Evolutionary conservation across 1,140 invertebrate species (phyloP).

Genomic region (Drosophila yakuba): DNA sequence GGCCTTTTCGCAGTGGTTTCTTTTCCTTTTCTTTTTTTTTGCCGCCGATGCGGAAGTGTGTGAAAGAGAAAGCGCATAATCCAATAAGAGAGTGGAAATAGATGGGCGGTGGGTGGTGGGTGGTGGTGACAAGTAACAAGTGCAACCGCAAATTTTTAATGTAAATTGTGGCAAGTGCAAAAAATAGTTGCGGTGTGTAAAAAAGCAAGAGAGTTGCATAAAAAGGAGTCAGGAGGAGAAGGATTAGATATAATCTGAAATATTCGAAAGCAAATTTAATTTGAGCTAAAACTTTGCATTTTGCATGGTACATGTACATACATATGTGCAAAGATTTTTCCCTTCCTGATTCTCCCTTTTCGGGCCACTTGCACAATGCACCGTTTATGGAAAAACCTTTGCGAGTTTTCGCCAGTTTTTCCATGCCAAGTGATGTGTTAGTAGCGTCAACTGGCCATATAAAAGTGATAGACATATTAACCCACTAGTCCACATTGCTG

Average conservation of each 20-base stretch:
- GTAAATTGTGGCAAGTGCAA: constrained; percentile 61
- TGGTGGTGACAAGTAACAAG: constrained; percentile 35
- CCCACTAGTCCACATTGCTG: constrained; percentile 75
- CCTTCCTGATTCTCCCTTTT: neutral
- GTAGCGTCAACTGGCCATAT: constrained; percentile 71
- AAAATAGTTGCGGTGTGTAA: constrained; percentile 27
- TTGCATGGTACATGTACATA: no score
- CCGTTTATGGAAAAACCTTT: constrained; percentile 7
- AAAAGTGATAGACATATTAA: constrained; percentile 82
- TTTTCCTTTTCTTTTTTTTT: constrained; percentile 5
- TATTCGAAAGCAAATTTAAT: neutral
- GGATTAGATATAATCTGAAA: no score
- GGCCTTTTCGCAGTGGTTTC: constrained; percentile 27
- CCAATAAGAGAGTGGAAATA: constrained; percentile 52
- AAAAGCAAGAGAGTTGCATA: neutral
- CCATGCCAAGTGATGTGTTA: constrained; percentile 30
- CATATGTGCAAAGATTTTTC: no score
- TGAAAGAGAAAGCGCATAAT: constrained; percentile 80
- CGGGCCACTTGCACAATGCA: no score
- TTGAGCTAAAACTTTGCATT: no score
- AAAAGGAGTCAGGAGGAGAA: neutral
- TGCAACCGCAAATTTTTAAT: constrained; percentile 48
- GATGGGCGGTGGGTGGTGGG: neutral
- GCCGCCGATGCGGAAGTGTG: constrained; percentile 70
- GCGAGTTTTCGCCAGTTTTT: neutral